phyloP scores from a whole-genome alignment of 2,888 invertebrate species.

The Amiota communis region DNA sequence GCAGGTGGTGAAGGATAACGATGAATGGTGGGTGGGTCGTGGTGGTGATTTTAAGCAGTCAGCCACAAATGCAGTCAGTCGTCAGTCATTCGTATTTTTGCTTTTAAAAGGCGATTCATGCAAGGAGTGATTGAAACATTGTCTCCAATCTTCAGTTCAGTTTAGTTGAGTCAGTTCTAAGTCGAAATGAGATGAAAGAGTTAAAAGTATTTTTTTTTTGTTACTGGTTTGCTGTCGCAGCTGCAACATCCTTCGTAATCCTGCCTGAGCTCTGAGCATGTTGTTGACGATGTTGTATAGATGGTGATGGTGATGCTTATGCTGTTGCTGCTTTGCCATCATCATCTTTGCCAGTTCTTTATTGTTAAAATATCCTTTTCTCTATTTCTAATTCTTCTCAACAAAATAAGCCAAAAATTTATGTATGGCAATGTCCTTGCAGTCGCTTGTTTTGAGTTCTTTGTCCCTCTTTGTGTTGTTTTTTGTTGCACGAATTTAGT shows the following conservation, averaged over 20 bases:
- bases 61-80: conserved; percentile 25
- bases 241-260: conserved; percentile 26
- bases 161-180: neutral
- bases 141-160: neutral
- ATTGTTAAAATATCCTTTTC: neutral
- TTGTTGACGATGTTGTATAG: no score
- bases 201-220: no score
- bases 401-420: neutral
- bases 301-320: no score
- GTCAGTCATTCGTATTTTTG: neutral
- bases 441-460: neutral
- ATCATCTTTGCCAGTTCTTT: no score
- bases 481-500: conserved; percentile 1
- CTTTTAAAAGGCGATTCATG: neutral
- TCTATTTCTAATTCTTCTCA: neutral
- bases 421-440: conserved; percentile 14
- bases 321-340: no score
- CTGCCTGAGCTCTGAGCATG: conserved; percentile 10
- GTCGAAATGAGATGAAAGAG: no score
- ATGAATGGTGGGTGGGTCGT: neutral
- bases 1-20: neutral
- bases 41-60: neutral
- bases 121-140: conserved; percentile 20
- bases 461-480: neutral
- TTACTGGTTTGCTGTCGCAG: conserved; percentile 4